These are phyloP conservation scores for Panthera leo DNA, from an alignment of 2,113 vertebrate species.

Conservation along the genomic window DNA sequence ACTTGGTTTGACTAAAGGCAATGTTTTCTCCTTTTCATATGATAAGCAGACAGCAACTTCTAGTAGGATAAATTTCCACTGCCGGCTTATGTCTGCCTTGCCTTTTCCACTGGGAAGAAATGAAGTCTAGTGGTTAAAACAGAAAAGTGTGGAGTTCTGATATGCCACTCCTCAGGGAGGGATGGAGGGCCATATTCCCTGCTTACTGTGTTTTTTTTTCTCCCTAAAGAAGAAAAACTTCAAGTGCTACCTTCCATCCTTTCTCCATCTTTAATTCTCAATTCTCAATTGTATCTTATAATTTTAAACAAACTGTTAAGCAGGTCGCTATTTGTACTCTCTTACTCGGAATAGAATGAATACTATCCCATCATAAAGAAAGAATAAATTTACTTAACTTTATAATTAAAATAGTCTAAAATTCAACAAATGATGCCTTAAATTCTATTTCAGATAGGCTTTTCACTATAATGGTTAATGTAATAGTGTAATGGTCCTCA, in stretches of 20 bases:
- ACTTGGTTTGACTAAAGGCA: constrained; percentile 36
- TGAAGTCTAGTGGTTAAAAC: not conserved
- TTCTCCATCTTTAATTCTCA: constrained; percentile 33
- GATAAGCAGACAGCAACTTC: constrained; percentile 26
- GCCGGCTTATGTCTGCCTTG: not conserved
- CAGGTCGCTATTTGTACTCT: not conserved
- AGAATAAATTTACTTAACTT: constrained; percentile 8
- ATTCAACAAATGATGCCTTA: not conserved
- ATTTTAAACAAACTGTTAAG: constrained; percentile 34
- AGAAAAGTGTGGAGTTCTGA: not conserved
- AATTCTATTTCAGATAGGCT: not conserved
- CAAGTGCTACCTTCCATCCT: not conserved
- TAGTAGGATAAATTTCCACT: not conserved
- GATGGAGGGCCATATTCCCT: not conserved
- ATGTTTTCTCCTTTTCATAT: constrained; percentile 34
- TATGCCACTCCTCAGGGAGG: not conserved
- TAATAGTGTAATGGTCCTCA: not conserved
- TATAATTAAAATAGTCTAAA: constrained; percentile 26
- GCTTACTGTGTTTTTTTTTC: not conserved
- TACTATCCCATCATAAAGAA: not conserved
- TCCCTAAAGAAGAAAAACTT: not conserved
- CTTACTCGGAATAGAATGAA: not conserved
- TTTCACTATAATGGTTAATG: not conserved
- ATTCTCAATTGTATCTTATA: not conserved
- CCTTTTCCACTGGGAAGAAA: constrained; percentile 30